phyloP scores from a whole-genome alignment of 2,113 vertebrate genomes.

The Leptosomus discolor region DNA sequence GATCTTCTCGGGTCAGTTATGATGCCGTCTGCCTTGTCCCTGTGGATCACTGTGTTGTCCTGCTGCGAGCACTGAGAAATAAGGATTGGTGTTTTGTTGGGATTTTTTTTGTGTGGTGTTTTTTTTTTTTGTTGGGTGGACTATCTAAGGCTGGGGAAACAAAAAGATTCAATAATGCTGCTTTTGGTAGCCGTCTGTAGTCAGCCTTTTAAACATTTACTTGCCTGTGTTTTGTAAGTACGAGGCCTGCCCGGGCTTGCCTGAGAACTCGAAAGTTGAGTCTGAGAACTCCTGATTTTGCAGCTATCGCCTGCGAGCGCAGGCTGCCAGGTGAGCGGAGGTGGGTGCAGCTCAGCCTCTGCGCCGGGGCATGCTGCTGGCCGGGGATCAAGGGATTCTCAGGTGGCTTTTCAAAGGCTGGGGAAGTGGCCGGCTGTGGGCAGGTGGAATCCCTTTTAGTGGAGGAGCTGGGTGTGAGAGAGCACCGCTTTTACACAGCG shows the following conservation, averaged over 20 bases:
- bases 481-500: not conserved
- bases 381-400: not conserved
- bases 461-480: not conserved
- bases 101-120: not conserved
- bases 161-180: not conserved
- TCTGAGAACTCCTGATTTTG: constrained; percentile 54
- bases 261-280: constrained; percentile 64
- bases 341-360: constrained; percentile 36
- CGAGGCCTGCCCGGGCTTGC: constrained; percentile 32
- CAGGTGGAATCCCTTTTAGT: constrained; percentile 46
- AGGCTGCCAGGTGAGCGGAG: constrained; percentile 13
- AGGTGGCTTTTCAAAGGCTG: constrained; percentile 37
- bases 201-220: constrained; percentile 1
- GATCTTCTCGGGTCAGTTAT: rapidly evolving
- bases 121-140: not conserved
- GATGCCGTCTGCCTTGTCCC: not conserved
- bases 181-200: not conserved
- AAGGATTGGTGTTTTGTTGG: rapidly evolving
- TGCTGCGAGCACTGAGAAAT: not conserved
- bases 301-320: constrained; percentile 33
- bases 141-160: not conserved
- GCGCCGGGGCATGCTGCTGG: constrained; percentile 15
- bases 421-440: constrained; percentile 26
- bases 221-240: constrained; percentile 40
- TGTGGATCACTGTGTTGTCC: not conserved